These are phyloP conservation scores for Aporophyla nigra DNA, from an alignment of 2,888 invertebrate species.

Conservation along the genomic window DNA sequence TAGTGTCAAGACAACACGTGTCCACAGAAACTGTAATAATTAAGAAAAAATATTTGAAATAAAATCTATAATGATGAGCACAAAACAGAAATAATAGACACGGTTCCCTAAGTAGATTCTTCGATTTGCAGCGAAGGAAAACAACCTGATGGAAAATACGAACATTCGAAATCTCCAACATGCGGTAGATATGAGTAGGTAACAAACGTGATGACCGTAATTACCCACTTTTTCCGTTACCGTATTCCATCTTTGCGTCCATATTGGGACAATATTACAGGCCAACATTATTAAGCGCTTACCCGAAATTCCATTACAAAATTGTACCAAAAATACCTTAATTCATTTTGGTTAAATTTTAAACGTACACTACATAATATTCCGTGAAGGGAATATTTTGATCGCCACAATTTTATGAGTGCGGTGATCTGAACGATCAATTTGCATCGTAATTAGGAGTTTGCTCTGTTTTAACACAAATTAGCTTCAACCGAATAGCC, in stretches of 20 bases:
- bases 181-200: not conserved
- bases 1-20: too few relatives aligned
- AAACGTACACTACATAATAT: conserved; percentile 57
- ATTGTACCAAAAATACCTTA: conserved; percentile 61
- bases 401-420: conserved; percentile 81
- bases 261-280: conserved; percentile 7
- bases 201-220: not conserved
- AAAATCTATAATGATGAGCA: too few relatives aligned
- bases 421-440: conserved; percentile 85
- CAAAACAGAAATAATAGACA: too few relatives aligned
- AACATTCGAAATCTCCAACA: not conserved
- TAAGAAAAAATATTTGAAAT: too few relatives aligned
- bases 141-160: too few relatives aligned
- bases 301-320: conserved; percentile 53
- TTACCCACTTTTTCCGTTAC: not conserved
- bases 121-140: not conserved
- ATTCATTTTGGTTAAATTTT: conserved; percentile 61
- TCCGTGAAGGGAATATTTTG: conserved; percentile 71
- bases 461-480: conserved; percentile 85
- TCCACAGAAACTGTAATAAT: too few relatives aligned
- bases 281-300: conserved; percentile 39
- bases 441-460: conserved; percentile 89
- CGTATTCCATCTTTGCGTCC: not conserved
- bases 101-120: not conserved
- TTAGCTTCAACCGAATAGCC: conserved; percentile 81